Base-by-base conservation (phyloP, 92 coral and sea anemone genomes). In the Porites lobata region DNA sequence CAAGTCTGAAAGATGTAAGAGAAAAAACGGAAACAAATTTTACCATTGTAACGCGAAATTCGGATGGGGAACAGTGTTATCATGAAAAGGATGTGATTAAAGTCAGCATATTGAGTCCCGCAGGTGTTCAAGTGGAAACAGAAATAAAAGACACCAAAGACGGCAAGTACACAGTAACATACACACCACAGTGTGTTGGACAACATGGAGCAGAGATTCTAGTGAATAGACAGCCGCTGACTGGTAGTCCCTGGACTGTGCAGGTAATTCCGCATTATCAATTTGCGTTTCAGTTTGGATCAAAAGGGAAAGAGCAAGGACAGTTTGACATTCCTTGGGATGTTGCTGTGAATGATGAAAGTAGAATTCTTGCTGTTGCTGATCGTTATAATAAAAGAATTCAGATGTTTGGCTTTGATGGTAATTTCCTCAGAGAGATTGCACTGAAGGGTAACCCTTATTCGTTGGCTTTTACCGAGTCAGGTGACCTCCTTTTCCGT, bases 31-130 rank as follows among this genome's bases (percentile, higher is more conserved):
- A 50, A 47, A 64, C 93, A 15, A 85, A 85, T 43, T 90, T 90
- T 47, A 85, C 86, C 21, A 82, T 90, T 74, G 87, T 85, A 32
- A 90, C 93, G 29, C 84, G 90, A 5, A 80, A 77, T 67, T 77
- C 93, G 9, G 79, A 78, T 9, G 93, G 93, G 72, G 53, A 81
- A 75, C 86, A 77, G 87, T 29, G 32, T 29, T 29, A 29, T 29
- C 32, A 29, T 29, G 32, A 29, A 29, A 2, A 1, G 32, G 32
- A 29, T 29, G 32, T 29, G 32, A 29, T 2, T 29, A 29, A 29
- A 29, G 32, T 1, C 32, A 29, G 3, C 32, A 29, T 29, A 29
- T 29, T 29, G 3, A 29, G 3, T 29, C 32, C 32, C 32, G 32
- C 32, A 29, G 32, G 32, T 1, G 32, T 1, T 29, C 32, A 29